phyloP scores from a whole-genome alignment of 2,113 vertebrate species.

The Rhagologus leucostigma region DNA sequence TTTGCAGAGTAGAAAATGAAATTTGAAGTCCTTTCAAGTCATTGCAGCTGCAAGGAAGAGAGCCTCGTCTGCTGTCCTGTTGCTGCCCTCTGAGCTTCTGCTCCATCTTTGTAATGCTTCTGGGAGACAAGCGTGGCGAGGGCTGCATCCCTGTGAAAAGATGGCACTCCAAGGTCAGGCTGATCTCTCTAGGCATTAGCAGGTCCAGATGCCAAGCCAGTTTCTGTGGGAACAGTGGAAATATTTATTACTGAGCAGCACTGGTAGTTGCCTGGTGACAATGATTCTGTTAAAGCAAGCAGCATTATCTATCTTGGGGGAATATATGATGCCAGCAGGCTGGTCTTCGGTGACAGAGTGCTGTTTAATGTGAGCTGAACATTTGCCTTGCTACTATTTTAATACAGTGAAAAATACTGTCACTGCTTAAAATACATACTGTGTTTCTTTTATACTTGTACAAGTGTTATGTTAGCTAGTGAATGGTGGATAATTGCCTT shows the following conservation, averaged over 20 bases:
- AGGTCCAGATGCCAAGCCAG: neutral
- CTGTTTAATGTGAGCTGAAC: slow-evolving; percentile 44
- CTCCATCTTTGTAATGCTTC: neutral
- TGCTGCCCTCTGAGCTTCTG: neutral
- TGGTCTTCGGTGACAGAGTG: slow-evolving; percentile 3
- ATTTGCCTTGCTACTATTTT: slow-evolving; percentile 37
- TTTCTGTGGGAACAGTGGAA: slow-evolving; percentile 53
- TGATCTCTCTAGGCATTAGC: slow-evolving; percentile 16
- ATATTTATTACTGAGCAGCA: slow-evolving; percentile 36
- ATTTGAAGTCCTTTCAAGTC: neutral
- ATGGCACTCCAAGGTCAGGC: neutral
- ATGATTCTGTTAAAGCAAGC: slow-evolving; percentile 40
- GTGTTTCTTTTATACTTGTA: slow-evolving; percentile 32
- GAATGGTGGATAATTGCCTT: slow-evolving; percentile 54
- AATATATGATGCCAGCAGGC: slow-evolving; percentile 36
- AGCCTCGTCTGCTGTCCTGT: neutral
- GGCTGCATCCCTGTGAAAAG: neutral
- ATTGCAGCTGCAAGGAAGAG: neutral
- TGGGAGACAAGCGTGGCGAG: neutral
- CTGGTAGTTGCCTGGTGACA: slow-evolving; percentile 50
- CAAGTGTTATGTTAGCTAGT: slow-evolving; percentile 47
- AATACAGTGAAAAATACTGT: slow-evolving; percentile 35
- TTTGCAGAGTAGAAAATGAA: neutral
- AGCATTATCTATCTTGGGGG: slow-evolving; percentile 41
- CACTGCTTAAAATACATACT: slow-evolving; percentile 43